Conservation (phyloP, 2,888 invertebrate species). For the Drosophila meridionalis region DNA sequence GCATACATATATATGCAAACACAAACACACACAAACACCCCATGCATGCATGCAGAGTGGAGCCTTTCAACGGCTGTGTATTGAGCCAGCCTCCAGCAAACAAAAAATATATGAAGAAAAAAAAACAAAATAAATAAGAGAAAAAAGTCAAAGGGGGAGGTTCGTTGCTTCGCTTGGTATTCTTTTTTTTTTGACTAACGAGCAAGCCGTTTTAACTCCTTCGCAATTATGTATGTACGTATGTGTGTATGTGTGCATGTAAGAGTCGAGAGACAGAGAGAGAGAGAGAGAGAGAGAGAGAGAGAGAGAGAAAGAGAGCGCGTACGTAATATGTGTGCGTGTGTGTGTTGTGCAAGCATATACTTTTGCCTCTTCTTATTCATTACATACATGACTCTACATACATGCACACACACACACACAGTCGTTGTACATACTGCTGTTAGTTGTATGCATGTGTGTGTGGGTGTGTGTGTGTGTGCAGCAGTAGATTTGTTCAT, state of each 20-base stretch:
- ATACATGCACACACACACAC: conserved; percentile 9
- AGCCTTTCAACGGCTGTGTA: conserved; percentile 42
- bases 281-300: background rate
- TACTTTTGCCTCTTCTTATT: conserved; percentile 6
- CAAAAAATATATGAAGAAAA: conserved; percentile 1
- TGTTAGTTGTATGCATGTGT: background rate
- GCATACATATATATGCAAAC: conserved; percentile 11
- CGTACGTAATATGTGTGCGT: background rate
- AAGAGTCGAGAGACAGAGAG: background rate
- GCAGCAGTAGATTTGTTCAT: conserved; percentile 49
- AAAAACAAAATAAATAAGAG: background rate
- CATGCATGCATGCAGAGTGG: background rate
- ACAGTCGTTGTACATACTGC: background rate
- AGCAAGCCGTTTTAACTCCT: conserved; percentile 70
- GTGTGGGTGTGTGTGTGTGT: background rate
- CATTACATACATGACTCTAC: conserved; percentile 14
- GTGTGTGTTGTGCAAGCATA: background rate
- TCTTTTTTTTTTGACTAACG: conserved; percentile 59
- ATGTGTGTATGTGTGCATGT: background rate
- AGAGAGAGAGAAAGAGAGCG: background rate
- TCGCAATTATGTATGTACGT: conserved; percentile 62
- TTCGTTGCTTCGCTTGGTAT: conserved; percentile 32
- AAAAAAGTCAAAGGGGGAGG: conserved; percentile 16
- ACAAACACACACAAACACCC: background rate
- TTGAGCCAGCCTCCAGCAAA: conserved; percentile 51